phyloP scores from a whole-genome alignment of 2,113 vertebrate species.

The Myiopsitta monachus region DNA sequence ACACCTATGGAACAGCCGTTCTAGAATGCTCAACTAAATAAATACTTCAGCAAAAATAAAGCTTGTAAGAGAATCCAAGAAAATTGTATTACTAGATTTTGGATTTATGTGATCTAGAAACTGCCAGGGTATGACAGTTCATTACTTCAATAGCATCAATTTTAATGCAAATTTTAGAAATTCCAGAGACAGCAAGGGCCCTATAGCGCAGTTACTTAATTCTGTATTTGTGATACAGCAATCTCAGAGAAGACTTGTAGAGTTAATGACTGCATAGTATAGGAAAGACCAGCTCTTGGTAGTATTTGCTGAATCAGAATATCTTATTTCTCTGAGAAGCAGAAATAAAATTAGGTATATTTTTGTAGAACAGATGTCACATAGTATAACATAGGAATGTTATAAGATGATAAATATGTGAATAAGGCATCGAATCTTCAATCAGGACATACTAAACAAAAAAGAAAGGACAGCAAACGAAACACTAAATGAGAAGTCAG shows the following conservation, averaged over 20 bases:
- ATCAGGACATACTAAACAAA: not conserved
- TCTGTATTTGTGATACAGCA: not conserved
- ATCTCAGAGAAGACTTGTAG: not conserved
- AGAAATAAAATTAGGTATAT: not conserved
- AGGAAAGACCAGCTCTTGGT: not conserved
- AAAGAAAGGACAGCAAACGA: not conserved
- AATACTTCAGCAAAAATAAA: not conserved
- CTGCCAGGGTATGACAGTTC: not conserved
- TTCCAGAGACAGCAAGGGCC: not conserved
- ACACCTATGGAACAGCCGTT: not conserved
- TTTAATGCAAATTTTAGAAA: not conserved
- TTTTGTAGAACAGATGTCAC: not conserved
- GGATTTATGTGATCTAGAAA: not conserved
- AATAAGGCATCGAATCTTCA: not conserved
- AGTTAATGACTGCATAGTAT: not conserved
- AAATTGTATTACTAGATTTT: not conserved
- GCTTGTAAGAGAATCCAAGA: not conserved
- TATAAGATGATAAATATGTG: not conserved
- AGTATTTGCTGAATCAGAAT: not conserved
- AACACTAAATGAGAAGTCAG: not conserved
- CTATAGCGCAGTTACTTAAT: not conserved
- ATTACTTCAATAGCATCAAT: not conserved
- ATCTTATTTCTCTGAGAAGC: not conserved
- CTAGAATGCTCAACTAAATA: not conserved
- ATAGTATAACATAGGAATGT: not conserved